A percentile compares a stretch with the other conserved stretches of the same genome.
These are phyloP conservation scores for Hystrix brachyura DNA, from an alignment of 2,113 vertebrate genomes.

Conservation along the genomic window DNA sequence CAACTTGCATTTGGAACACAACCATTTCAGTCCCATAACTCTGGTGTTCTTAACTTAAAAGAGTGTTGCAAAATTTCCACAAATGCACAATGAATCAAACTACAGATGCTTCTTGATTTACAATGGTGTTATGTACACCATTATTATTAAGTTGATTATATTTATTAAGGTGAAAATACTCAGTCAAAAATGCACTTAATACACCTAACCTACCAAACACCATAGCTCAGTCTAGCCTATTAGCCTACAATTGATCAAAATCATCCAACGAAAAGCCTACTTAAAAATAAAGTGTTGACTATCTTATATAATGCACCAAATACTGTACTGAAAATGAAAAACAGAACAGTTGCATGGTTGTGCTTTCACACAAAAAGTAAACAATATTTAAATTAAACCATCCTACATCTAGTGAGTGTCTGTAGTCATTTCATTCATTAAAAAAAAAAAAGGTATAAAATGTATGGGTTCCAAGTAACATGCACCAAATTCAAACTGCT, in stretches of 20 bases:
- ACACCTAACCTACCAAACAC: not conserved
- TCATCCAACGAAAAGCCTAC: not conserved
- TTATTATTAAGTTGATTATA: not conserved
- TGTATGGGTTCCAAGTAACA: not conserved
- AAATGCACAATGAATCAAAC: not conserved
- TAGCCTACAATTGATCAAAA: not conserved
- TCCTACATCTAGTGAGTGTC: not conserved
- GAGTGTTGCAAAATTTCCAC: constrained; percentile 27
- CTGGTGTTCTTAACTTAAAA: constrained; percentile 51
- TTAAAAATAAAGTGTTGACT: not conserved
- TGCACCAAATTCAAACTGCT: constrained; percentile 40
- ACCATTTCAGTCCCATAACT: not conserved
- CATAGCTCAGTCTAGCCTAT: not conserved
- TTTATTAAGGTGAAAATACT: not conserved
- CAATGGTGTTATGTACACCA: not conserved
- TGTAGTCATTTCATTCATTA: not conserved
- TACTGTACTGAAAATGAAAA: not conserved
- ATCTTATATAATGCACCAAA: not conserved
- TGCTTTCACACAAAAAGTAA: not conserved
- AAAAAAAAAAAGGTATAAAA: constrained; percentile 19
- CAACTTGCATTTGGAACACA: not conserved
- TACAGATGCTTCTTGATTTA: not conserved
- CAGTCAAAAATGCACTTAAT: constrained; percentile 6
- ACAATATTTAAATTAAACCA: not conserved
- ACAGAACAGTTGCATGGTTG: not conserved